A percentile compares a stretch with the other conserved stretches of the same genome.
These are phyloP conservation scores for Colletes gigas DNA, from an alignment of 1,140 invertebrate genomes.

Conservation along the genomic window DNA sequence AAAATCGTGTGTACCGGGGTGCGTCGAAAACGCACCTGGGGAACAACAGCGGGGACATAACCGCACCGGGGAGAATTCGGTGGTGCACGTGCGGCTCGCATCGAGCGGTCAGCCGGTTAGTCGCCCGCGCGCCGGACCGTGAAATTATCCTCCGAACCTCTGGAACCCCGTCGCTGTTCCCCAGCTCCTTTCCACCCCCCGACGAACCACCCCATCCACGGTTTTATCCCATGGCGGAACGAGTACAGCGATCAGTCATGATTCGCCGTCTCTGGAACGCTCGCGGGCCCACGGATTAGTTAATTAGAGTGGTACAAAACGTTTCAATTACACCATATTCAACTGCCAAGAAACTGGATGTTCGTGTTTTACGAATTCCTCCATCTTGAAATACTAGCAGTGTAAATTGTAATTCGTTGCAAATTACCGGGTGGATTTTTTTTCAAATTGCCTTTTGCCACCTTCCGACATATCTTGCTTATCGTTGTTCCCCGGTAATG, in stretches of 20 bases:
- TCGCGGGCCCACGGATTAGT: background rate
- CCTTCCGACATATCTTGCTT: background rate
- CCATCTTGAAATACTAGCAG: no score
- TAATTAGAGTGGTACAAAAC: no score
- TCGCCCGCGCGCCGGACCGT: constrained; percentile 72
- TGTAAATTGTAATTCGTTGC: no score
- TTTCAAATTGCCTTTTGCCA: background rate
- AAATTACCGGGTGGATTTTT: no score
- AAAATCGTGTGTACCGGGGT: no score
- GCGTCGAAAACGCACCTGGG: background rate
- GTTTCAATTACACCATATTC: no score
- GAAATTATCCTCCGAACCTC: constrained; percentile 43
- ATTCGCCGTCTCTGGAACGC: background rate
- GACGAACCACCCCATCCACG: background rate
- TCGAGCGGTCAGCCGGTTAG: constrained; percentile 67
- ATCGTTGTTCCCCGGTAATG: background rate
- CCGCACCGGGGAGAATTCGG: background rate
- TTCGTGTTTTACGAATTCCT: no score
- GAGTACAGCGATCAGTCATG: constrained; percentile 32
- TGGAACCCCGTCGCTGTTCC: constrained; percentile 12
- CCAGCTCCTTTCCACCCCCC: background rate
- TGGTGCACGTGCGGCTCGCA: background rate
- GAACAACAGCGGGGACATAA: background rate
- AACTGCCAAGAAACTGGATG: no score
- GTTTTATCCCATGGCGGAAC: constrained; percentile 42